Evolutionary conservation across 2,113 vertebrate genomes (phyloP), one percentile per base, ranked within the genome.

Genomic region (Daphoenositta chrysoptera): DNA sequence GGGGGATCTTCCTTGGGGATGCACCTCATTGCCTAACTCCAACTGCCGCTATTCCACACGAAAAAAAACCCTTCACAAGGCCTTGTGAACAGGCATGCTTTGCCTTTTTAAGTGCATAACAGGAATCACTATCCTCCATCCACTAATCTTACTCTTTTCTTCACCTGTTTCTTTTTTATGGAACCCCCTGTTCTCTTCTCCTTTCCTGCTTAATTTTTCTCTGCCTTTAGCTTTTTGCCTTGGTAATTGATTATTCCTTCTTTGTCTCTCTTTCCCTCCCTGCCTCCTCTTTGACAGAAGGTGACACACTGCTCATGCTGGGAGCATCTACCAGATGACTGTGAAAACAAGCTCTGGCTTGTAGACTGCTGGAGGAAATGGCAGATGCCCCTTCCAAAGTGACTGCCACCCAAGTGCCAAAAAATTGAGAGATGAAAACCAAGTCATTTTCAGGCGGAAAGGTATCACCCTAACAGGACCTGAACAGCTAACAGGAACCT

Each of bases 341-440:
- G 72, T 0, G 24, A 91, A 93, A 94, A 95, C 73, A 85, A 96
- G 91, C 40, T 89, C 66, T 89, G 91, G 87, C 87, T 89, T 69
- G 73, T 44, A 87, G 65, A 69, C 81, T 79, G 70, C 81, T 89
- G 77, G 45, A 89, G 45, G 66, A 93, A 85, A 76, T 39, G 65
- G 91, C 93, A 97, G 91, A 87, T 87, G 73, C n/a, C 61, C 61
- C 40, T 82, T 95, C 53, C 65, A 68, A 91, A 89, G 39, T 58
- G 80, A 85, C 64, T 73, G 85, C 42, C 50, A 73, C 45, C 11
- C 20, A 73, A 73, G 19, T 60, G 86, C 57, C 93, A 92, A 66
- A 87, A 71, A 63, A 64, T 2, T 68, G 56, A 50, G 63, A 63
- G 44, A 76, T 30, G 37, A 92, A 94, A 93, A 84, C 42, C 80